A percentile compares a stretch with the other conserved stretches of the same genome.
Evolutionary conservation across 2,888 invertebrate species (phyloP).

Genomic region (Poecilobothrus nobilitatus): DNA sequence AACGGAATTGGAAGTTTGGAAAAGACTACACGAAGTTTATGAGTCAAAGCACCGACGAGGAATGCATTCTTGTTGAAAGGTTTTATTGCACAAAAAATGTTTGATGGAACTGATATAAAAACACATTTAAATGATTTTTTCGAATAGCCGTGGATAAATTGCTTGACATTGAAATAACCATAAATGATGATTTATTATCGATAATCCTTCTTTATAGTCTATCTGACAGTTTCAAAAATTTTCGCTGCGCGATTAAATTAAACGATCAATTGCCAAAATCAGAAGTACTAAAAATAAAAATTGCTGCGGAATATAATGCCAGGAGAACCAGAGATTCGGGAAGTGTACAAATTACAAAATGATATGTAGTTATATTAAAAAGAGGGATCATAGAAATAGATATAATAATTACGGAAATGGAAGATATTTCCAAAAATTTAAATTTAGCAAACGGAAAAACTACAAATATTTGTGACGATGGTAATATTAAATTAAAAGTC

Average conservation of each 20-base stretch:
- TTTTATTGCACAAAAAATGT: too few relatives aligned
- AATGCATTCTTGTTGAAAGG: too few relatives aligned
- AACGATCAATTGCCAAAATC: constrained; percentile 28
- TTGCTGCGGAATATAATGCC: constrained; percentile 23
- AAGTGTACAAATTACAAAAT: not conserved
- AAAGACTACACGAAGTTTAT: too few relatives aligned
- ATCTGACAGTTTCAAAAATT: constrained; percentile 31
- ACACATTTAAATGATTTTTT: constrained; percentile 35
- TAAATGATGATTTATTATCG: constrained; percentile 31
- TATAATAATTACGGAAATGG: too few relatives aligned
- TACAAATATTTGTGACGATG: too few relatives aligned
- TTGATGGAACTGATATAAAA: constrained; percentile 32
- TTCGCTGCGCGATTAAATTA: constrained; percentile 35
- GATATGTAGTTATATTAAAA: too few relatives aligned
- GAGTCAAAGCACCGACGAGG: too few relatives aligned
- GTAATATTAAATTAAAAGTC: too few relatives aligned
- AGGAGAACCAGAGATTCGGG: constrained; percentile 18
- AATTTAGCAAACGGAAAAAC: too few relatives aligned
- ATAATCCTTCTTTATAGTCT: constrained; percentile 35
- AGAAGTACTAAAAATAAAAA: constrained; percentile 20
- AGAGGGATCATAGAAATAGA: too few relatives aligned
- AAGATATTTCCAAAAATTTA: too few relatives aligned
- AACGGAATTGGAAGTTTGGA: too few relatives aligned
- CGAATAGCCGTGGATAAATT: constrained; percentile 33
- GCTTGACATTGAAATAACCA: constrained; percentile 31